These are phyloP conservation scores for Hippocampus zosterae DNA, from an alignment of 2,113 vertebrate species.

Conservation along the genomic window DNA sequence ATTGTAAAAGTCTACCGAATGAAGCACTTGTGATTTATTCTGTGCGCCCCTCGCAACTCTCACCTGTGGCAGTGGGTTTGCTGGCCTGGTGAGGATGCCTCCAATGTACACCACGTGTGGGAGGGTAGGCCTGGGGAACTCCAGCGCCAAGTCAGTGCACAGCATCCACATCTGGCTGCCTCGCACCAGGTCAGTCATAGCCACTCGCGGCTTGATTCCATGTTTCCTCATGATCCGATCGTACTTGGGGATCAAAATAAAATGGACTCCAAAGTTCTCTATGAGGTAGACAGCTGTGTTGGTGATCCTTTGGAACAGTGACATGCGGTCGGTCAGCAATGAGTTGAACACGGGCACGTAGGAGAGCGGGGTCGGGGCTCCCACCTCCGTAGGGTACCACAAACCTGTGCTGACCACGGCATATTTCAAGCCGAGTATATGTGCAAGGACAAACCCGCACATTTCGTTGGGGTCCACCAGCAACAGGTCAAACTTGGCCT, in stretches of 20 bases:
- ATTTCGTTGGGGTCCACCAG: conserved; percentile 98
- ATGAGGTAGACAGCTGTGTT: conserved; percentile 88
- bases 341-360: conserved; percentile 99
- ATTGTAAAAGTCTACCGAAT: neutral
- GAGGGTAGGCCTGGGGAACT: conserved; percentile 94
- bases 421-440: conserved; percentile 89
- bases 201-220: conserved; percentile 77
- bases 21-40: neutral
- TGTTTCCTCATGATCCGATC: conserved; percentile 93
- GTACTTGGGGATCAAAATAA: conserved; percentile 91
- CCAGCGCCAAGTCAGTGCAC: conserved; percentile 92
- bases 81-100: conserved; percentile 92
- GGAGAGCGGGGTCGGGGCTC: conserved; percentile 89
- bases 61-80: conserved; percentile 90
- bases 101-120: conserved; percentile 97
- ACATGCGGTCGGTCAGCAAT: conserved; percentile 92
- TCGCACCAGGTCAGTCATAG: conserved; percentile 92
- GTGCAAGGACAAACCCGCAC: conserved; percentile 96
- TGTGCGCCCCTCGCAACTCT: conserved; percentile 47
- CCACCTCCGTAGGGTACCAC: conserved; percentile 97
- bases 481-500: conserved; percentile 88
- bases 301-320: conserved; percentile 83
- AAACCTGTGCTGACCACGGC: conserved; percentile 96
- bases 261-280: conserved; percentile 89
- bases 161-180: conserved; percentile 96